Conservation (phyloP, 2,797 vertebrate species). For the Denticeps clupeoides region DNA sequence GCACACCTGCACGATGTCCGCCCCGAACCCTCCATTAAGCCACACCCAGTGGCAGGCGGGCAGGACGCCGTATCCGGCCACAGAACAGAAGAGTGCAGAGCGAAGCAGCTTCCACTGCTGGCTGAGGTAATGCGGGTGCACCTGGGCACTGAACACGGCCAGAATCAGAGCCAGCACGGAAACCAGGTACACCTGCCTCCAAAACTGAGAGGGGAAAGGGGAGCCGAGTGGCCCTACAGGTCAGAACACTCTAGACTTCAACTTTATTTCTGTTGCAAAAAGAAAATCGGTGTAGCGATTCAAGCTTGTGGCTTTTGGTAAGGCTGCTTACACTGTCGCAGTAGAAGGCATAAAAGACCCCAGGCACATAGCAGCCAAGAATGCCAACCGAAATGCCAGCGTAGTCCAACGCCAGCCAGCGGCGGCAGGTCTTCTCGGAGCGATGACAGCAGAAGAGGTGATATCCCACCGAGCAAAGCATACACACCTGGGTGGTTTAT, state of each 20-base stretch:
- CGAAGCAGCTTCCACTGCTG: slow-evolving; percentile 83
- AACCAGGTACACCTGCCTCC: slow-evolving; percentile 88
- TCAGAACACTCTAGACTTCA: no score
- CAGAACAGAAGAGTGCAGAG: slow-evolving; percentile 78
- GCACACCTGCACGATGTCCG: slow-evolving; percentile 81
- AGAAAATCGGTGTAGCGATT: no score
- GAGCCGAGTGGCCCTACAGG: background rate
- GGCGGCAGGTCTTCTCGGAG: slow-evolving; percentile 85
- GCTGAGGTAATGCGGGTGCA: slow-evolving; percentile 90
- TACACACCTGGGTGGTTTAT: slow-evolving; percentile 71
- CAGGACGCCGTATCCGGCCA: slow-evolving; percentile 81
- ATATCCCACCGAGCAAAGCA: slow-evolving; percentile 95
- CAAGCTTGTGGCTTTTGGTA: background rate
- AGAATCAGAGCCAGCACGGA: slow-evolving; percentile 87
- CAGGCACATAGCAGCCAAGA: slow-evolving; percentile 93
- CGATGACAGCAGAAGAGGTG: slow-evolving; percentile 95
- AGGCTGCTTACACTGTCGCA: slow-evolving; percentile 74
- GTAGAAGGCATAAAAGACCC: slow-evolving; percentile 96
- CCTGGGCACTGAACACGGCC: slow-evolving; percentile 88
- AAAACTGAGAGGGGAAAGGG: slow-evolving; percentile 63
- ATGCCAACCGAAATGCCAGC: slow-evolving; percentile 94
- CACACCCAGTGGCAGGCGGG: slow-evolving; percentile 93
- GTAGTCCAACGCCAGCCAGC: slow-evolving; percentile 92
- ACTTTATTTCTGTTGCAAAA: no score
- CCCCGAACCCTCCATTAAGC: slow-evolving; percentile 74